phyloP scores from a whole-genome alignment of 1,140 invertebrate genomes.

The Lepidotrigona ventralis region DNA sequence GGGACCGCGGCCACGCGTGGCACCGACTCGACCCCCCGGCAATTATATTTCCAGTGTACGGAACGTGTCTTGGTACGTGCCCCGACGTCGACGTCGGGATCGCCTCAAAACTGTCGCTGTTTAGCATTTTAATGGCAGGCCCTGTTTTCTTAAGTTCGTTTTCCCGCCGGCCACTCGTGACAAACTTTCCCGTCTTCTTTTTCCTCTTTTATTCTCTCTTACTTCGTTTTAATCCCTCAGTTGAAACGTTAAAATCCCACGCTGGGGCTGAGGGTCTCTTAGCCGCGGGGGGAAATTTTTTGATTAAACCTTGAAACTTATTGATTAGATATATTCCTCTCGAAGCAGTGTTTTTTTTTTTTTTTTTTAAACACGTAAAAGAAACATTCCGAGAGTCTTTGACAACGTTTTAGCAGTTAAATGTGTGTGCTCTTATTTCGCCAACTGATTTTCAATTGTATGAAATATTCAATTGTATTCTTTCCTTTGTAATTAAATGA shows the following conservation, averaged over 20 bases:
- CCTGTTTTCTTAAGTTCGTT: slow-evolving; percentile 5
- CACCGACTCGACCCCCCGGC: neutral
- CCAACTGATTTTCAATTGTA: no score
- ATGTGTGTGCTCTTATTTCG: no score
- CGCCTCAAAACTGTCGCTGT: neutral
- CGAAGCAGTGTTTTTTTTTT: no score
- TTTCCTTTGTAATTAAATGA: no score
- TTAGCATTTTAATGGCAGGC: slow-evolving; percentile 42
- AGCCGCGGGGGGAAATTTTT: no score
- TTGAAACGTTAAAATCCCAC: neutral
- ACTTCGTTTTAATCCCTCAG: neutral
- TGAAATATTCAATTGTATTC: no score
- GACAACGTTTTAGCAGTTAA: no score
- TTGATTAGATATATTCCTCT: no score
- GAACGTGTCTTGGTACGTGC: slow-evolving; percentile 26
- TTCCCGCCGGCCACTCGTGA: neutral
- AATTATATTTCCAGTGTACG: slow-evolving; percentile 28
- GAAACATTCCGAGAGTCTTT: no score
- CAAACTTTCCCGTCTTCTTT: neutral
- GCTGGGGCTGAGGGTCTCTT: neutral
- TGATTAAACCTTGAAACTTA: no score
- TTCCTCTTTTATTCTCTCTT: neutral
- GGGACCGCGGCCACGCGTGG: neutral
- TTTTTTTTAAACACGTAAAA: no score
- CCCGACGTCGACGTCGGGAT: neutral